Evolutionary conservation across 2,888 invertebrate genomes (phyloP), one percentile per base, ranked within the genome.

Genomic region (Tetranychus piercei): DNA sequence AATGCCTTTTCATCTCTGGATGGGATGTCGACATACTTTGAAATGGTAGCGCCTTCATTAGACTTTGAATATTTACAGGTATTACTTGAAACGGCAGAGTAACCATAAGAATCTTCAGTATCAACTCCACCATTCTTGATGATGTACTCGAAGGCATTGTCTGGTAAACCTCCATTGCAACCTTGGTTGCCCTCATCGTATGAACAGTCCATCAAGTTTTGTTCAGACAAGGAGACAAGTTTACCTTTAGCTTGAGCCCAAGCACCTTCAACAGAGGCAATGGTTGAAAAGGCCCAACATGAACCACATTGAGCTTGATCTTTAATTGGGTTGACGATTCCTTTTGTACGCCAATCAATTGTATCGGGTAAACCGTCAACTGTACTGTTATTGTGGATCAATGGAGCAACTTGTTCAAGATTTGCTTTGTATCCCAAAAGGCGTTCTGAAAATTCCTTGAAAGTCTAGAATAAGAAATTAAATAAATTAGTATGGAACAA

Each of bases 131-230:
- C 85, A 78, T 85, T 80, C 43, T 74, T 84, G 76, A 90, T 87
- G 18, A 89, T 84, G 80, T 84, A 84, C 76, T 82, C 79, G 80
- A 84, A 84, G 43, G 84, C 83, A 77, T 82, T 80, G 80, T 84
- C 83, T 83, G 83, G 83, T 43, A 82, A 80, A 9, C 84, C 93
- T 73, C 94, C 93, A 80, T 90, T 88, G 84, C 94, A 94, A 74
- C 94, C 94, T 81, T 91, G 88, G 84, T 94, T 93, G 71, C 80
- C 80, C 73, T 89, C 93, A 77, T 86, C 84, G 4, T 82, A 80
- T 76, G 92, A 92, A 81, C 94, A 94, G 84, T 94, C 94, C 74
- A 94, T 86, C 77, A 94, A 85, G 83, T 94, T 93, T 85, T 94
- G 94, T 84, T 94, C 94, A 78, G 92, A 92, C 20, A 94, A 86